Percentiles rank a stretch among this genome's conserved stretches.
Evolutionary conservation across 2,797 vertebrate genomes (phyloP).

Genomic region (Micrastur ruficollis): DNA sequence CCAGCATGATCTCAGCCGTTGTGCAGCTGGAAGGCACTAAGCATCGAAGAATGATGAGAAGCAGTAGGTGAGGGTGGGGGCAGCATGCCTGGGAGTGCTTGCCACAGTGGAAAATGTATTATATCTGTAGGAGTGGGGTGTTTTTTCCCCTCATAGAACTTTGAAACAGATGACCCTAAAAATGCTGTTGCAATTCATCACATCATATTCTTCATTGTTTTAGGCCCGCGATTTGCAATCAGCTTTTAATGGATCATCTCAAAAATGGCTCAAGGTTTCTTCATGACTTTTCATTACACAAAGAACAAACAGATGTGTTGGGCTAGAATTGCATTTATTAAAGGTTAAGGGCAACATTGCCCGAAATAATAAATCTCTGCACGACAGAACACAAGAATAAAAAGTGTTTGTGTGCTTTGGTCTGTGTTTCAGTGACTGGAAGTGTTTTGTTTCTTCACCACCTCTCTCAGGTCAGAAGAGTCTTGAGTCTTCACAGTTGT

Average conservation of each 20-base stretch:
- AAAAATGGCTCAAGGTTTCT: not conserved
- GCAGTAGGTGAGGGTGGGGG: not conserved
- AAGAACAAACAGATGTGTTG: not conserved
- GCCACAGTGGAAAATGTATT: not conserved
- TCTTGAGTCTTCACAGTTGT: not conserved
- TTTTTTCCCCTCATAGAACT: not conserved
- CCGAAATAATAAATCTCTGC: not conserved
- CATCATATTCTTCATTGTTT: not conserved
- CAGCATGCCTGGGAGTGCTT: not conserved
- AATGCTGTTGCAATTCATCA: not conserved
- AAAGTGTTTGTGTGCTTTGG: not conserved
- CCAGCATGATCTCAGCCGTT: not conserved
- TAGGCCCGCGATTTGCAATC: not conserved
- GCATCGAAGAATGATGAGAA: accelerated
- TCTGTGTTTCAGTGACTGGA: not conserved
- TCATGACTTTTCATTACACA: not conserved
- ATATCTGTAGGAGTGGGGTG: not conserved
- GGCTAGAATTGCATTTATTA: not conserved
- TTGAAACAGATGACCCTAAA: not conserved
- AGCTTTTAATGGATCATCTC: not conserved
- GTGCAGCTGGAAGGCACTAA: not conserved
- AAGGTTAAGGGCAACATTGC: not conserved
- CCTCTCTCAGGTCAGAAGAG: not conserved
- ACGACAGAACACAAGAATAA: not conserved
- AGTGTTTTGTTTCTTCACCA: not conserved